Percentiles rank a stretch among this genome's conserved stretches.
These are phyloP conservation scores for Phalacrocorax pelagicus DNA, from an alignment of 2,113 vertebrate species.

Conservation along the genomic window DNA sequence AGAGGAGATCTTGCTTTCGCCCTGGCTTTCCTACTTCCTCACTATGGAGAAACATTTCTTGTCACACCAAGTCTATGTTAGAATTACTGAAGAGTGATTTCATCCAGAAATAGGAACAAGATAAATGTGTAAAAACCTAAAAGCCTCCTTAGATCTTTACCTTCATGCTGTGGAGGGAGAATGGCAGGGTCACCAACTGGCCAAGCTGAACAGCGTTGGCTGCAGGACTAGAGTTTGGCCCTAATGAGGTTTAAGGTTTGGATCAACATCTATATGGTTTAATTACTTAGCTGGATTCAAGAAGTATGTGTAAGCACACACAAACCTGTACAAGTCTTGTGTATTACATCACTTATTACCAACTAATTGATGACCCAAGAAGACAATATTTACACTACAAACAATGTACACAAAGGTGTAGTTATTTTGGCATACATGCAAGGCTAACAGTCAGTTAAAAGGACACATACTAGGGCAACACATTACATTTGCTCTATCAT, in stretches of 20 bases:
- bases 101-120: background rate
- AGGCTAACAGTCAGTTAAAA: background rate
- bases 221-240: background rate
- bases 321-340: background rate
- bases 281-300: background rate
- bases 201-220: background rate
- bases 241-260: background rate
- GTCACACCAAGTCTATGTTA: background rate
- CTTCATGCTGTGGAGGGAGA: background rate
- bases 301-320: background rate
- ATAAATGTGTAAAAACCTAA: background rate
- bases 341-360: background rate
- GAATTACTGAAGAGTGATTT: background rate
- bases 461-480: background rate
- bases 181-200: background rate
- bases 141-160: background rate
- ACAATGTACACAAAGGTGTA: background rate
- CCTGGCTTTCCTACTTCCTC: background rate
- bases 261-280: background rate
- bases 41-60: background rate
- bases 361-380: background rate
- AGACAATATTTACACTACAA: background rate
- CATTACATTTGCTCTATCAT: background rate
- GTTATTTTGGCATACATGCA: background rate
- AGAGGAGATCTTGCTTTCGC: background rate